Base-by-base conservation (phyloP, 2,113 vertebrate genomes). In the Aldabrachelys gigantea region DNA sequence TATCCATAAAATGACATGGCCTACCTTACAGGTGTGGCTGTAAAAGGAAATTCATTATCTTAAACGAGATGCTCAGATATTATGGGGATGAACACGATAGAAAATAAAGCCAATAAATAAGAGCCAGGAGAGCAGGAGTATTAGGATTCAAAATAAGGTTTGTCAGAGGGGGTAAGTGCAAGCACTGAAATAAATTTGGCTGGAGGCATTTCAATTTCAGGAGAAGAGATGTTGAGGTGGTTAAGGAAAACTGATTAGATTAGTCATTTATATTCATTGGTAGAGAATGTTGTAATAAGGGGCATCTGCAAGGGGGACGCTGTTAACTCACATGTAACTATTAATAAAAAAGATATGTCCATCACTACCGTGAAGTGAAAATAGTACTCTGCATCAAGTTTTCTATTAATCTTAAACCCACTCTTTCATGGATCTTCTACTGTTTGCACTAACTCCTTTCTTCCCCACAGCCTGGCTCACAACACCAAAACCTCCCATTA, bases 241-340 rank as follows among this genome's bases (percentile, higher is more conserved):
- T 96, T 95, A 95, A 97, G 94, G 65, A 86, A 95, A 97, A 91
- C 93, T 96, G 95, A 95, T 97, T 96, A 96, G 95, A 88, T 93
- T 93, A 95, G 91, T 96, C 81, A 96, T 97, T 97, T 97, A 93
- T 97, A 97, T 97, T 97, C 96, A 95, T 95, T 92, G 94, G 59
- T 84, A 92, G 79, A 95, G 85, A 97, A 96, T 0, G 22, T 84
- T 91, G 83, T 59, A 54, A 65, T 87, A 93, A 97, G 89, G 80
- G 81, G 94, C 87, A 93, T 92, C 92, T 90, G 97, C 88, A 72
- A 93, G 95, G 69, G 13, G 72, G 49, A 94, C 85, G 47, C 65
- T 89, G 93, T 93, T 94, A 95, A 87, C 17, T 89, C 65, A 95
- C 14, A 5, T 49, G 80, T 56, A 94, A 84, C 65, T 94, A 92